A percentile compares a stretch with the other conserved stretches of the same genome.
These are phyloP conservation scores for Sarcophilus harrisii DNA, from an alignment of 2,797 vertebrate genomes.

Conservation along the genomic window DNA sequence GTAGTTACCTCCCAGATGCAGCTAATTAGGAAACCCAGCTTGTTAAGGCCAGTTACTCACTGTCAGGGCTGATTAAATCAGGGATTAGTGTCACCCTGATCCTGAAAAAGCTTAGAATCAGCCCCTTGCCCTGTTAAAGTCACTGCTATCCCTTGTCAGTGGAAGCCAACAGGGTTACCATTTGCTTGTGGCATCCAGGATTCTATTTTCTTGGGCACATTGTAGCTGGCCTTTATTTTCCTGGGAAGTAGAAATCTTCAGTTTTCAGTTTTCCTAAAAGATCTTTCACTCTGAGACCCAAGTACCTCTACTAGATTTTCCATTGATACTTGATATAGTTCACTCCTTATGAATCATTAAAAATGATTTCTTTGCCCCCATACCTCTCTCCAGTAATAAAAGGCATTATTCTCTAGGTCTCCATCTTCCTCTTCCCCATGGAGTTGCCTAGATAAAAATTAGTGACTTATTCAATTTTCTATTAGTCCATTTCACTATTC, in stretches of 20 bases:
- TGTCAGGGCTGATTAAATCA: conserved; percentile 77
- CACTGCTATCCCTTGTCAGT: conserved; percentile 40
- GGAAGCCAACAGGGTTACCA: conserved; percentile 56
- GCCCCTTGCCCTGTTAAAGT: conserved; percentile 24
- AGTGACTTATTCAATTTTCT: neutral
- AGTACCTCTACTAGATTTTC: conserved; percentile 52
- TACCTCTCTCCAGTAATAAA: neutral
- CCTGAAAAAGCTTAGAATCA: conserved; percentile 37
- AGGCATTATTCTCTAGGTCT: neutral
- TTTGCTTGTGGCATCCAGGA: neutral
- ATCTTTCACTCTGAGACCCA: conserved; percentile 17
- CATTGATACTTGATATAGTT: conserved; percentile 62
- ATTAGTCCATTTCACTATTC: neutral
- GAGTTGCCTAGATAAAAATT: neutral
- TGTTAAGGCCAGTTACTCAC: conserved; percentile 66
- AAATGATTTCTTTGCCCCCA: neutral
- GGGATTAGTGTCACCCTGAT: conserved; percentile 70
- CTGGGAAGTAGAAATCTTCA: conserved; percentile 34
- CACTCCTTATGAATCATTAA: conserved; percentile 52
- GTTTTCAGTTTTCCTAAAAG: conserved; percentile 34
- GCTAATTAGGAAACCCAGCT: conserved; percentile 61
- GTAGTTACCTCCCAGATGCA: conserved; percentile 23
- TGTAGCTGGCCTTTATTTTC: neutral
- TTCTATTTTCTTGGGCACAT: neutral
- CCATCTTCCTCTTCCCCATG: neutral